phyloP scores from a whole-genome alignment of 1,140 invertebrate genomes.

The Delia radicum region DNA sequence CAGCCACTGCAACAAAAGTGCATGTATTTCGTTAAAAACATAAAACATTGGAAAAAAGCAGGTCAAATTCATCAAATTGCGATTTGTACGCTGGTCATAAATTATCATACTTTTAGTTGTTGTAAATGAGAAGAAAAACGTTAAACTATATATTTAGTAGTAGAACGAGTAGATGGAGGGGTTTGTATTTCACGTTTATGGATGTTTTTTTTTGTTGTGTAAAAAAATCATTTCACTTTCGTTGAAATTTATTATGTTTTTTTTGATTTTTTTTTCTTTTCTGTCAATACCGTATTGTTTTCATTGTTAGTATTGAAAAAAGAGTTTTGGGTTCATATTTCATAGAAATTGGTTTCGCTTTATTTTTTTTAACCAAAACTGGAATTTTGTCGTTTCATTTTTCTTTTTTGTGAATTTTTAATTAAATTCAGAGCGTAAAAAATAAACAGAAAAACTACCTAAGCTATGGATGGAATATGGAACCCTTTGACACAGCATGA shows the following conservation, averaged over 20 bases:
- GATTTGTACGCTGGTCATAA: slow-evolving; percentile 16
- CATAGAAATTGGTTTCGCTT: slow-evolving; percentile 12
- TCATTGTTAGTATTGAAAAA: background rate
- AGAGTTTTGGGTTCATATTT: background rate
- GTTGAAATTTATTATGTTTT: background rate
- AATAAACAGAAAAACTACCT: background rate
- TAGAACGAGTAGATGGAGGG: too few relatives aligned
- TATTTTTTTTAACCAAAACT: slow-evolving; percentile 16
- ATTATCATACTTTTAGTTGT: background rate
- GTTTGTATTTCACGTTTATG: slow-evolving; percentile 9
- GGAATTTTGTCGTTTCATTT: slow-evolving; percentile 11
- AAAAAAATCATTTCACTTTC: slow-evolving; percentile 15
- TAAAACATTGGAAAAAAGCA: slow-evolving; percentile 7
- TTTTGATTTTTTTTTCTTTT: background rate
- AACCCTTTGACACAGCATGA: slow-evolving; percentile 14
- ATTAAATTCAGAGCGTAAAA: slow-evolving; percentile 11
- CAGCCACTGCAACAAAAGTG: background rate
- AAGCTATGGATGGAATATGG: background rate
- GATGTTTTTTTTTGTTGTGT: background rate
- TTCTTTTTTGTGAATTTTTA: background rate
- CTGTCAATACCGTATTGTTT: background rate
- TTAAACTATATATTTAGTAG: background rate
- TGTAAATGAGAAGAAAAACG: background rate
- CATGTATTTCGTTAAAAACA: background rate
- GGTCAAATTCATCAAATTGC: slow-evolving; percentile 13